Base-by-base conservation (phyloP, 2,888 invertebrate species). In the Barypeithes pellucidus region DNA sequence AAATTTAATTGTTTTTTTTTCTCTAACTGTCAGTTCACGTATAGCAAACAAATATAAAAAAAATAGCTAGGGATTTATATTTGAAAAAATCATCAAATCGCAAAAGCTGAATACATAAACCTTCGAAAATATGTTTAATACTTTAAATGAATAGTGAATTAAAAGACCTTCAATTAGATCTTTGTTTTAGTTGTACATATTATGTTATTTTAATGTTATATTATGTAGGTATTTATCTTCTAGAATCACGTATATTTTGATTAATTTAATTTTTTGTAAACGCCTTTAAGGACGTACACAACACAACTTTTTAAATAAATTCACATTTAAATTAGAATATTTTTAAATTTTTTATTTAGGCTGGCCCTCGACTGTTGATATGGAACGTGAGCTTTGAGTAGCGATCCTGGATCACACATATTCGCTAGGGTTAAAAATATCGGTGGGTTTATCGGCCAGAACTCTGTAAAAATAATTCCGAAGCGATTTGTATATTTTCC, bases 181-280 rank as follows among this genome's bases (percentile, higher is more conserved):
- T 22, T 12, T 52, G 22, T 52, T 33, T 57, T 57, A 57, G 54
- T 57, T 61, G 61, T 61, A 61, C 24, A 61, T 61, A n/a, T n/a
- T n/a, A 61, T 61, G 41, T 61, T 61, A 43, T 43, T 61, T 61
- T 45, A 29, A 61, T 43, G 20, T 59, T 39, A 43, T 45, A 29
- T n/a, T n/a, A n/a, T 24, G 14, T 57, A 57, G 54, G 54, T 57
- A 57, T 57, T 57, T 57, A 57, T 57, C 54, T 45, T 9, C 61
- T 61, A 41, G 61, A 16, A 43, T 61, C 43, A 43, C 29, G 9
- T 43, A 18, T 39, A 39, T 60, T 24, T 61, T 22, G 45, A 9
- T 61, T 60, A 41, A 22, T 61, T 41, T 22, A 41, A 22, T 20
- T 36, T 22, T 43, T 45, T 61, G 41, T 61, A 61, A 45, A 29